These are phyloP conservation scores for Clytia hemisphaerica DNA, from an alignment of 30 jellyfish, hydroid and myxozoan genomes.

Conservation along the genomic window DNA sequence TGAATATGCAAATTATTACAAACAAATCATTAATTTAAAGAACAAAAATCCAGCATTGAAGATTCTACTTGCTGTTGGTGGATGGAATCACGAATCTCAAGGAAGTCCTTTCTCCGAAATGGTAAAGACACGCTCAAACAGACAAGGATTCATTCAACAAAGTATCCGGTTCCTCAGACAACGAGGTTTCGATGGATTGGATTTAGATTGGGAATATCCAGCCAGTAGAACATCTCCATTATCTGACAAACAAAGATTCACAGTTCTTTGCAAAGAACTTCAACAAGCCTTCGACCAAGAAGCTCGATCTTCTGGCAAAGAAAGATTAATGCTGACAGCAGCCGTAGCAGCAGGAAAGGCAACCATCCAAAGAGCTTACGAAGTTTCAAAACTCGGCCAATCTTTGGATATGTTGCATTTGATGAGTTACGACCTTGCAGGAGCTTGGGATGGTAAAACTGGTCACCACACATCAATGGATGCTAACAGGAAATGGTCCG, in stretches of 20 bases:
- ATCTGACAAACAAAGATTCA: conserved; percentile 62
- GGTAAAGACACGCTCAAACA: neutral
- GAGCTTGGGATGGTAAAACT: conserved; percentile 71
- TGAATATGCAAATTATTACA: neutral
- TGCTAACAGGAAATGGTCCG: conserved; percentile 45
- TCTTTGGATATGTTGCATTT: conserved; percentile 52
- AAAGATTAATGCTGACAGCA: conserved; percentile 58
- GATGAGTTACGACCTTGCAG: conserved; percentile 78
- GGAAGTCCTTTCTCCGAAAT: conserved; percentile 9
- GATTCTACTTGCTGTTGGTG: conserved; percentile 33
- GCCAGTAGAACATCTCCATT: conserved; percentile 70
- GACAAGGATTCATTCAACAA: conserved; percentile 45
- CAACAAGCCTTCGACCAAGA: conserved; percentile 54
- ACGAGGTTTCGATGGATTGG: conserved; percentile 71
- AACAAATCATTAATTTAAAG: conserved; percentile 26
- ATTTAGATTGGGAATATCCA: conserved; percentile 88
- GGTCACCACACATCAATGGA: conserved; percentile 82
- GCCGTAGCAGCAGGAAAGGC: conserved; percentile 78
- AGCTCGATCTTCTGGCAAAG: conserved; percentile 64
- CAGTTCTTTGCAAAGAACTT: conserved; percentile 54
- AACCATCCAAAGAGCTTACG: conserved; percentile 56
- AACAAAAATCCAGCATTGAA: conserved; percentile 18
- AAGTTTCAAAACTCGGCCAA: conserved; percentile 47
- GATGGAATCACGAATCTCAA: conserved; percentile 36
- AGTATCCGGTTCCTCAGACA: conserved; percentile 49